Conservation (phyloP, 2,888 invertebrate species). For the Morpho achilles region DNA sequence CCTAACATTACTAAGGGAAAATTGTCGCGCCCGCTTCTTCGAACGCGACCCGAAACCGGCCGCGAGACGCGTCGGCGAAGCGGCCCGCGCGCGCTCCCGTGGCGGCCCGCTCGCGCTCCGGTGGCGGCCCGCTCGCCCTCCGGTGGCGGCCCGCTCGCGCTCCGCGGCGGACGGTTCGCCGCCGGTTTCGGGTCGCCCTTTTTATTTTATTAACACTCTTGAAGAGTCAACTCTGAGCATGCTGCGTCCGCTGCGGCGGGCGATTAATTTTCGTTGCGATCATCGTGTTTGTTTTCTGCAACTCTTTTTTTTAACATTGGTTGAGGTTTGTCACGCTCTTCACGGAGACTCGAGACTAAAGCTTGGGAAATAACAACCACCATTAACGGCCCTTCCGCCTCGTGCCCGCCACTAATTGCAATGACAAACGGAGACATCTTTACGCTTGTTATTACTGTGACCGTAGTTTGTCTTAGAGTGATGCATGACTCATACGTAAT, state of each 20-base stretch:
- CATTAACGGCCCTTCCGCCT: not conserved
- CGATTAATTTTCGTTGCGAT: conserved; percentile 40
- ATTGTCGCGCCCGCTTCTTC: conserved; percentile 60
- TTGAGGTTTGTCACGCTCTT: conserved; percentile 20
- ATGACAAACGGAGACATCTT: conserved; percentile 18
- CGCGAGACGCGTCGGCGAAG: conserved; percentile 39
- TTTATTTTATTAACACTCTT: conserved; percentile 44
- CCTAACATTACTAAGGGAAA: conserved; percentile 76
- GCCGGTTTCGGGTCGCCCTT: conserved; percentile 46
- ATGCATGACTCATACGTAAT: conserved; percentile 32
- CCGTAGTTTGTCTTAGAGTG: conserved; percentile 32
- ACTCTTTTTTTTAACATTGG: conserved; percentile 21
- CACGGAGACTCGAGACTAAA: conserved; percentile 8
- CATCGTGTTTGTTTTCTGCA: conserved; percentile 17
- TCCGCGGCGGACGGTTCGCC: conserved; percentile 28
- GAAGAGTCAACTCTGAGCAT: conserved; percentile 49
- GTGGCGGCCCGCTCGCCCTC: conserved; percentile 3
- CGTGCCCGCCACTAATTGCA: conserved; percentile 17
- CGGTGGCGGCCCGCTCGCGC: conserved; percentile 8
- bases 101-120: conserved; percentile 5
- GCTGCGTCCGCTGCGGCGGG: conserved; percentile 46
- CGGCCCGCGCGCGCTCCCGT: not conserved
- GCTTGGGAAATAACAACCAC: conserved; percentile 17
- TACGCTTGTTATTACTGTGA: conserved; percentile 29
- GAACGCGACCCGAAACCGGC: conserved; percentile 45